Percentiles rank a stretch among this genome's conserved stretches.
Conservation (phyloP, 2,113 vertebrate species). For the Ailuropoda melanoleuca region DNA sequence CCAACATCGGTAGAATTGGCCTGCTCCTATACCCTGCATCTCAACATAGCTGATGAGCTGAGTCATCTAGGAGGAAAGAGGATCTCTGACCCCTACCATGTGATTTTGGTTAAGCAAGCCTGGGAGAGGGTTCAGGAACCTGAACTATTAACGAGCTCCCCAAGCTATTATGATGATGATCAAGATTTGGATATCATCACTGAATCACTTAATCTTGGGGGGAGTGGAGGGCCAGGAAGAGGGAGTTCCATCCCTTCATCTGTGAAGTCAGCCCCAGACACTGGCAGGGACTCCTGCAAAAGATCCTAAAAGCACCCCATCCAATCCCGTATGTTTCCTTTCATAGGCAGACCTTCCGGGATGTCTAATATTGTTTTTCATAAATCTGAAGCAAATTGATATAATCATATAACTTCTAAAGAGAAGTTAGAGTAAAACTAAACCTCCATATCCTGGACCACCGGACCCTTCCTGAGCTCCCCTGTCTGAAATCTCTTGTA, state of each 20-base stretch:
- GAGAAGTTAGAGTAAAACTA: background rate
- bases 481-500: background rate
- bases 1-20: background rate
- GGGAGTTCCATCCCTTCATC: background rate
- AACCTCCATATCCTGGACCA: background rate
- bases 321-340: background rate
- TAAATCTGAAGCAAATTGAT: background rate
- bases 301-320: background rate
- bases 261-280: background rate
- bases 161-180: background rate
- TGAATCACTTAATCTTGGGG: rapidly evolving
- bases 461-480: background rate
- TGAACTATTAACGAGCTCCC: background rate
- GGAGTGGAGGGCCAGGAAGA: background rate
- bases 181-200: background rate
- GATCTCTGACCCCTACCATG: background rate
- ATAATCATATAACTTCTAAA: background rate
- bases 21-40: background rate
- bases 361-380: background rate
- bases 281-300: background rate
- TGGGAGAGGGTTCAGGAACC: background rate
- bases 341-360: background rate
- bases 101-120: background rate
- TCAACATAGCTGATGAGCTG: background rate
- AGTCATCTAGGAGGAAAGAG: background rate